Percentiles rank a stretch among this genome's conserved stretches.
These are phyloP conservation scores for Tyria jacobaeae DNA, from an alignment of 2,888 invertebrate genomes.

Conservation along the genomic window DNA sequence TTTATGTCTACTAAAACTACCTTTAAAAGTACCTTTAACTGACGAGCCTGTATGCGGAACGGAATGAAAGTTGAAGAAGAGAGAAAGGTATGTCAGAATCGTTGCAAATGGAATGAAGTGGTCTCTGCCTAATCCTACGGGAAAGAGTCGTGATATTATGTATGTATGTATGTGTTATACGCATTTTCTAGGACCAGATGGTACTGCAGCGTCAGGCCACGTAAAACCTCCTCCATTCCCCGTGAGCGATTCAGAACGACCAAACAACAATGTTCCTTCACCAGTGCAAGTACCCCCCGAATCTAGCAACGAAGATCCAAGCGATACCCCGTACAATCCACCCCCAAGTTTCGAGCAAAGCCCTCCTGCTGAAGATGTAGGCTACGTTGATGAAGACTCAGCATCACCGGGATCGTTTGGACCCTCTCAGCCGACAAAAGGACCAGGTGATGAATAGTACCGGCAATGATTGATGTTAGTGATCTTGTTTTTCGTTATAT, in stretches of 20 bases:
- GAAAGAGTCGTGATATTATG: no score
- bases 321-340: conserved; percentile 43
- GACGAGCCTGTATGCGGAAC: no score
- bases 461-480: conserved; percentile 77
- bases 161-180: no score
- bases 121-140: no score
- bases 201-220: conserved; percentile 87
- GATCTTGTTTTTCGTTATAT: conserved; percentile 68
- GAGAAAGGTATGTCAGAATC: no score
- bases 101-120: no score
- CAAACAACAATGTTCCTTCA: conserved; percentile 51
- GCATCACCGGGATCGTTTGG: conserved; percentile 68
- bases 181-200: conserved; percentile 74
- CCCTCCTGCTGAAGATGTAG: conserved; percentile 57
- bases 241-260: conserved; percentile 67
- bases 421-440: conserved; percentile 74
- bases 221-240: conserved; percentile 83
- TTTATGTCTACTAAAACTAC: no score
- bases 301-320: conserved; percentile 43
- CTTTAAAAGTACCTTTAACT: no score
- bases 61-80: no score
- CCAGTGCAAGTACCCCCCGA: conserved; percentile 48
- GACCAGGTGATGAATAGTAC: conserved; percentile 83
- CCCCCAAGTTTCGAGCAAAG: conserved; percentile 49
- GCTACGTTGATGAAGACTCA: conserved; percentile 71